These are phyloP conservation scores for Engraulis encrasicolus DNA, from an alignment of 2,113 vertebrate genomes.

Conservation along the genomic window DNA sequence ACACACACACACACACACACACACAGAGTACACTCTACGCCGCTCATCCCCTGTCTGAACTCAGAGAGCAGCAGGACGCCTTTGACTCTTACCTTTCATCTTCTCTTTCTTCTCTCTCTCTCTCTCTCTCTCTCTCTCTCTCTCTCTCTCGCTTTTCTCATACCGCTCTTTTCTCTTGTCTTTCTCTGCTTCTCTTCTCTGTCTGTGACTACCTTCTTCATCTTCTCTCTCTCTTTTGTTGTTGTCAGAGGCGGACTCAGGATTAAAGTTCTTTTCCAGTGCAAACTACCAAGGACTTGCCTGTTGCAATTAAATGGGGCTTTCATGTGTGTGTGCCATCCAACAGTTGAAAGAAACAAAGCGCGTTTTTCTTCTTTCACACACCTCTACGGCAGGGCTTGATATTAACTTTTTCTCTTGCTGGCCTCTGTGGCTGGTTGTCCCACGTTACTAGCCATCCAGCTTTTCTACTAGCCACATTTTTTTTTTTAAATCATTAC, in stretches of 20 bases:
- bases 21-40: no score
- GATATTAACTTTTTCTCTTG: not conserved
- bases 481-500: no score
- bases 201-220: no score
- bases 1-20: no score
- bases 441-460: no score
- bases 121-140: not conserved
- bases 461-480: no score
- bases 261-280: conserved; percentile 21
- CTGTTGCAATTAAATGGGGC: conserved; percentile 9
- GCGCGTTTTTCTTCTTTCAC: not conserved
- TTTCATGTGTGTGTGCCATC: not conserved
- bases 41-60: conserved; percentile 41
- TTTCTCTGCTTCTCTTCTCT: not conserved
- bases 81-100: conserved; percentile 45
- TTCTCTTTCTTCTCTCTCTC: not conserved
- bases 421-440: not conserved
- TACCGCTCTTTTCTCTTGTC: conserved; percentile 20
- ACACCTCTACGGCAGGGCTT: not conserved
- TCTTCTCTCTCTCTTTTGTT: conserved; percentile 10
- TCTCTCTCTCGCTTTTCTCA: not conserved
- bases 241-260: conserved; percentile 1
- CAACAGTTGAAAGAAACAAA: conserved; percentile 1
- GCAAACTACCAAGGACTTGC: conserved; percentile 12
- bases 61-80: conserved; percentile 41